Evolutionary conservation across 2,113 vertebrate genomes (phyloP), one percentile per base, ranked within the genome.

Genomic region (Xiphophorus maculatus): DNA sequence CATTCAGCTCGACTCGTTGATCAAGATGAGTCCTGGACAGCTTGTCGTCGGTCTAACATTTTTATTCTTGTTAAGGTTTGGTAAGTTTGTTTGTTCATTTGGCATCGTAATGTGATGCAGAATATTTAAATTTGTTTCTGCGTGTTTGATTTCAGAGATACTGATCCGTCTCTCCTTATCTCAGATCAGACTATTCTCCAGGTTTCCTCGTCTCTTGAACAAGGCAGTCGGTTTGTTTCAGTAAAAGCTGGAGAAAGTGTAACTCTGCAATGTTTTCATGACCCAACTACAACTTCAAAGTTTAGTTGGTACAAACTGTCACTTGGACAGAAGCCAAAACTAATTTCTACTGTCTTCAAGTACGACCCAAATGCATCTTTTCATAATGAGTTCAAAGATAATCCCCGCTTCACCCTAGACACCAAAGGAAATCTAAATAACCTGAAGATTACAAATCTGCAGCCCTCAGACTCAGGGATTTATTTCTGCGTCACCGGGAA

Each of bases 251-350:
- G 88, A 0, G 83, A 82, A 7, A 29, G 7, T 0, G 37, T 86
- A 19, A 81, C 72, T 37, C 63, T 92, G 13, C 8, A 0, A 37
- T 92, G 90, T 71, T 58, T 76, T 33, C 35, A 32, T 0, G 1
- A 68, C 3, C 44, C 5, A 5, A 0, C 3, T 8, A 3, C 27
- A 5, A 7, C 28, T 1, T 1, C 37, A 1, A 75, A 19, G 29
- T 44, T n/a, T n/a, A n/a, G n/a, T n/a, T 92, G 89, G 90, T 90
- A 71, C 10, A 90, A 88, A 48, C 90, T 91, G 44, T n/a, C 40
- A 29, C 35, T 74, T 4, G 89, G 83, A 63, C 37, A 82, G 6
- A 87, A 78, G 35, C 90, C 72, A 1, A 33, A 4, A 5, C 64
- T 83, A 0, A 60, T 92, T 9, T 82, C 84, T 19, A 51, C 32